These are phyloP conservation scores for Bombyx mandarina DNA, from an alignment of 1,140 invertebrate species.

Conservation along the genomic window DNA sequence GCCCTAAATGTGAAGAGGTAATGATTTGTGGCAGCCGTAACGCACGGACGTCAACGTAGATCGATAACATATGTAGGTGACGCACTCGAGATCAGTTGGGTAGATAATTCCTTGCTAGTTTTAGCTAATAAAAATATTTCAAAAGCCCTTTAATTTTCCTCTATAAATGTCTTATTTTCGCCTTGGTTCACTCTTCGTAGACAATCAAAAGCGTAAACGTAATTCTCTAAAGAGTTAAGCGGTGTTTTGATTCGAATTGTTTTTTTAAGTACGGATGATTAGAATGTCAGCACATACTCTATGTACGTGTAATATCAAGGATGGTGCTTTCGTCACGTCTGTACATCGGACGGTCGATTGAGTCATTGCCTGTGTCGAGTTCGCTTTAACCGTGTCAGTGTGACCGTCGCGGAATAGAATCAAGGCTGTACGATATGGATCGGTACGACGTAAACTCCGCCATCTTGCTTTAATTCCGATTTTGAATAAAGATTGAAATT, in stretches of 20 bases:
- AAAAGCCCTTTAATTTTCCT: too few species aligned
- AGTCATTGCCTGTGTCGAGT: slow-evolving; percentile 40
- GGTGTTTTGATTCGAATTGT: background rate
- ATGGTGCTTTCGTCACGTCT: slow-evolving; percentile 40
- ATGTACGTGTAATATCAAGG: slow-evolving; percentile 33
- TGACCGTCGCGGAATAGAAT: slow-evolving; percentile 53
- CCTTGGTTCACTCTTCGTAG: too few species aligned
- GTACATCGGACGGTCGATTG: slow-evolving; percentile 27
- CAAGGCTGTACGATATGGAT: slow-evolving; percentile 38
- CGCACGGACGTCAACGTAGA: too few species aligned
- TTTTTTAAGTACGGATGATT: slow-evolving; percentile 8
- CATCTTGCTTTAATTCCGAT: slow-evolving; percentile 10
- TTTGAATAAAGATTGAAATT: slow-evolving; percentile 1
- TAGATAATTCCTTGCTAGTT: too few species aligned
- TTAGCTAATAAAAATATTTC: too few species aligned
- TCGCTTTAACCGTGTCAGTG: slow-evolving; percentile 44
- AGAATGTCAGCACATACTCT: slow-evolving; percentile 25
- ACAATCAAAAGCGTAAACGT: too few species aligned
- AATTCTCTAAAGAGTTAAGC: too few species aligned
- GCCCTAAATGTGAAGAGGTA: too few species aligned
- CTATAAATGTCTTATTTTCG: too few species aligned
- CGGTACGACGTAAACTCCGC: slow-evolving; percentile 18
- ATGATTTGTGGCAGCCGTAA: too few species aligned
- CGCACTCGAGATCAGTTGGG: too few species aligned
- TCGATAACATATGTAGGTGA: too few species aligned